Conservation (phyloP, 2,797 vertebrate species). For the Alcedo atthis region DNA sequence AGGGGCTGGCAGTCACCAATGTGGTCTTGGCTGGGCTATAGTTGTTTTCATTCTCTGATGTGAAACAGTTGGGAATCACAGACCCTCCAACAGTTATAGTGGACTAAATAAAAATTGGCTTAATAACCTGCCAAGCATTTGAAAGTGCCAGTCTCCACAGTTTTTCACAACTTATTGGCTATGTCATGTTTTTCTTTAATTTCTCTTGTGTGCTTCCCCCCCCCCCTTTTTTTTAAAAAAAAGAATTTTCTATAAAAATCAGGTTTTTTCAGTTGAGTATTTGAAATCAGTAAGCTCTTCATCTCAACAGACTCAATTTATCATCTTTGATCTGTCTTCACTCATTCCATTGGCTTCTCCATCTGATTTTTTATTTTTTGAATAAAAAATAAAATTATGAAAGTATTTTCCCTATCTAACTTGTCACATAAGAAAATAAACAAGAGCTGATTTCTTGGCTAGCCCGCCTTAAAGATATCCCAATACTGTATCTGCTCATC, state of each 20-base stretch:
- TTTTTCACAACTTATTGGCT: slow-evolving; percentile 82
- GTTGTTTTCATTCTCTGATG: slow-evolving; percentile 87
- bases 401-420: slow-evolving; percentile 20
- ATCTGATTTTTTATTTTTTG: slow-evolving; percentile 40
- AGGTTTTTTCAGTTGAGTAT: slow-evolving; percentile 47
- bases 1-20: slow-evolving; percentile 85
- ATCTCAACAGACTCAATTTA: slow-evolving; percentile 55
- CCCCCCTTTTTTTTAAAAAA: neutral
- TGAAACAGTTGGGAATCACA: slow-evolving; percentile 87
- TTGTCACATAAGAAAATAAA: slow-evolving; percentile 64
- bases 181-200: slow-evolving; percentile 73
- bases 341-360: slow-evolving; percentile 50
- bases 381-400: neutral
- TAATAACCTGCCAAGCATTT: slow-evolving; percentile 84
- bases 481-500: slow-evolving; percentile 35
- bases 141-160: slow-evolving; percentile 82
- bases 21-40: slow-evolving; percentile 83
- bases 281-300: slow-evolving; percentile 73
- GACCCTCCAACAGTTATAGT: slow-evolving; percentile 82
- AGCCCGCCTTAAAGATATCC: neutral
- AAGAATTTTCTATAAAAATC: neutral
- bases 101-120: slow-evolving; percentile 86
- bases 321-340: slow-evolving; percentile 70
- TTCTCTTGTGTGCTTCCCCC: slow-evolving; percentile 8
- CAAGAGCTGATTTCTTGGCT: slow-evolving; percentile 35